Evolutionary conservation across 2,888 invertebrate species (phyloP), one percentile per base, ranked within the genome.

Genomic region (Lordiphosa andalusiaca): DNA sequence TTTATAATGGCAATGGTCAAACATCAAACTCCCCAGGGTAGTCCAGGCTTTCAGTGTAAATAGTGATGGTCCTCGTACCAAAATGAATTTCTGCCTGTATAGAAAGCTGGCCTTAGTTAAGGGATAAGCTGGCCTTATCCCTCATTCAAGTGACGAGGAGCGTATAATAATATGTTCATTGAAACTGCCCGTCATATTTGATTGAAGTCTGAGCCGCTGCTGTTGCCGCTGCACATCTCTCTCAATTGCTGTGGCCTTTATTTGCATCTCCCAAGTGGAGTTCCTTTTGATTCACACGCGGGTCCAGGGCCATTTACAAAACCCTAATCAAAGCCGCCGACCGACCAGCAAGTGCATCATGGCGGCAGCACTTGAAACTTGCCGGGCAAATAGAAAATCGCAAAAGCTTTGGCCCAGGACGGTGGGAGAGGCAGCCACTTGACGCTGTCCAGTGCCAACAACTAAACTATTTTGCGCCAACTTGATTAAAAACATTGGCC

Each of bases 401-500:
- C 23, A 49, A 25, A 30, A 62, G 44, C 44, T 54, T 62, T 68
- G 39, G 19, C 33, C 36, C 33, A 47, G n/a, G 16, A 16, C n/a
- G n/a, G n/a, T n/a, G n/a, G n/a, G n/a, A 61, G 61, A 30, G 39
- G 35, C 37, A 12, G 42, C 19, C 66, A 62, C 69, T 67, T 55
- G 68, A 83, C 52, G 57, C 47, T 69, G 64, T 54, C 63, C 46
- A 69, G 49, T 53, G 53, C 57, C 57, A 78, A 47, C 67, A 59
- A 73, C 73, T 30, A 30, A 30, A 30, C 30, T 74, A 84, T 80
- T 85, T 69, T 65, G 61, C 58, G 55, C 53, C 73, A 65, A 85
- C 70, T 78, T 85, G 76, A 78, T 78, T 78, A 85, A 78, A 83
- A 85, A 72, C 84, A 84, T 67, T 61, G 30, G 49, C 48, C 37